Evolutionary conservation across 1,140 invertebrate genomes (phyloP), one percentile per base, ranked within the genome.

Genomic region (Papilio polytes): DNA sequence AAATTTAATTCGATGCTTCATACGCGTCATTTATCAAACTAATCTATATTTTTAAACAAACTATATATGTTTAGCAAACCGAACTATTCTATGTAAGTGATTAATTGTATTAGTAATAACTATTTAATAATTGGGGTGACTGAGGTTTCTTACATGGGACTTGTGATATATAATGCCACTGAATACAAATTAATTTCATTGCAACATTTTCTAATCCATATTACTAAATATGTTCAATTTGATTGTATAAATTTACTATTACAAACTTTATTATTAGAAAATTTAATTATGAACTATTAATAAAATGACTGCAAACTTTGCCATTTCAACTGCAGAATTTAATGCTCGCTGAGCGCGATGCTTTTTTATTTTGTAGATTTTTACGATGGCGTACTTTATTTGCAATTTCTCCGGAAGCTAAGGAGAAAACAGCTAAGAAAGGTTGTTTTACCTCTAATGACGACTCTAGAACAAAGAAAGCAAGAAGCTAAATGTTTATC

Each of bases 381-480:
- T 70, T 70, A 70, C 63, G 22, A 70, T 15, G 63, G 63, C 22
- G 63, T 70, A 70, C 63, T 70, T 70, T 70, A 70, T 70, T 70
- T 70, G 63, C 63, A 70, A 70, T 70, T 70, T 70, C 63, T 70
- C 63, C 26, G 63, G 63, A 70, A 70, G 63, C 63, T 70, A 70
- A 70, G 63, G 63, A 70, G 63, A 70, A 36, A 70, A 70, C 63
- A 70, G 63, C 63, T 70, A 70, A 70, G 63, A 70, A 70, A 70
- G 63, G 22, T 70, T 70, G 63, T 70, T 70, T 70, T 70, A 70
- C 63, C 63, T 70, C 63, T 70, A 70, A 70, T 70, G 63, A 70
- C 63, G 63, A 70, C 63, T 70, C 63, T 70, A 70, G 63, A 70
- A 70, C 63, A 70, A 70, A 70, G 63, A 70, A 70, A 70, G 26